Conservation (phyloP, 2,888 invertebrate species). For the Drosophila gaucha region DNA sequence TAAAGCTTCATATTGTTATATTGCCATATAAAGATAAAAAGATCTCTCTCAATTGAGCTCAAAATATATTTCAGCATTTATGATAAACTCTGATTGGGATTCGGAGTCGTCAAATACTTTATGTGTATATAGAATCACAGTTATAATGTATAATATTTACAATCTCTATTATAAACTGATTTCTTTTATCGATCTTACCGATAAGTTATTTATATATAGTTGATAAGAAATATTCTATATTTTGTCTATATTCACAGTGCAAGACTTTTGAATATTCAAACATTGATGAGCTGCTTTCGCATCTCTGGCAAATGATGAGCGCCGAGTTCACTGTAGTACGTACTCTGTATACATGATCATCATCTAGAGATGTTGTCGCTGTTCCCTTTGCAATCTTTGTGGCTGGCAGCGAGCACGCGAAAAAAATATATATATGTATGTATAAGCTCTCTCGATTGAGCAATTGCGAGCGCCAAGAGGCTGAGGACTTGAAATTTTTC, state of each 20-base stretch:
- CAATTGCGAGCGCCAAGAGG: constrained; percentile 74
- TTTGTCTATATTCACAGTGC: background rate
- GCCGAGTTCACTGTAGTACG: constrained; percentile 24
- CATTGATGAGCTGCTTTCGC: constrained; percentile 19
- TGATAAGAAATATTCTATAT: background rate
- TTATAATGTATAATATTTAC: background rate
- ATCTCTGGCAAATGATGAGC: constrained; percentile 36
- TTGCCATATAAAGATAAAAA: too few relatives aligned
- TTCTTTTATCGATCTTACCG: background rate
- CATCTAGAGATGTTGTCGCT: constrained; percentile 27
- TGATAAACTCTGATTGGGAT: background rate
- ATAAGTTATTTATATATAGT: background rate
- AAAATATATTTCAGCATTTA: background rate
- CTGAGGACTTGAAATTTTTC: constrained; percentile 77
- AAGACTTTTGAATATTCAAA: background rate
- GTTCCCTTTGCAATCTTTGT: constrained; percentile 36
- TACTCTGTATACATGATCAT: constrained; percentile 39
- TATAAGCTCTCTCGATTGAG: constrained; percentile 62
- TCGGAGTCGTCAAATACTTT: too few relatives aligned
- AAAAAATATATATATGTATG: too few relatives aligned
- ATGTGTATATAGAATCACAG: background rate
- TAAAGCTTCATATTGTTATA: too few relatives aligned
- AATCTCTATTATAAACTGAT: background rate
- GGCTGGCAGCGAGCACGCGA: constrained; percentile 62
- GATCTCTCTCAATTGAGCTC: background rate